These are phyloP conservation scores for Lateolabrax maculatus DNA, from an alignment of 2,797 vertebrate species.

Conservation along the genomic window DNA sequence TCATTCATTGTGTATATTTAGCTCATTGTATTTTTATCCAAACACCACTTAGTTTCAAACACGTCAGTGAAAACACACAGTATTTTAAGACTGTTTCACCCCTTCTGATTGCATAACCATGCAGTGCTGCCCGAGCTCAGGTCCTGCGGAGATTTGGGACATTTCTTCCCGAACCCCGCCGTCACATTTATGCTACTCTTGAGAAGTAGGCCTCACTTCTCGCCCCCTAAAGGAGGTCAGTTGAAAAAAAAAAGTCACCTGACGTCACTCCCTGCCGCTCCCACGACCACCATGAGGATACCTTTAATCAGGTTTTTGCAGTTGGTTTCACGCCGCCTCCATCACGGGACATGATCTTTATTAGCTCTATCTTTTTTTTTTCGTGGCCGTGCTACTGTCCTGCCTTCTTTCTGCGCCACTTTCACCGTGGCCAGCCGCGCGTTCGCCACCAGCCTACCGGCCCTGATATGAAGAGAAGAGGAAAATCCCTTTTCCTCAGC, in stretches of 20 bases:
- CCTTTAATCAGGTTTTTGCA: conserved; percentile 65
- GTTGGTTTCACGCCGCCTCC: conserved; percentile 57
- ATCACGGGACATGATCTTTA: conserved; percentile 24
- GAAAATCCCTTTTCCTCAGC: conserved; percentile 14
- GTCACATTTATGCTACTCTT: conserved; percentile 59
- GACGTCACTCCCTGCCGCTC: background rate
- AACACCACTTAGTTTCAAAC: conserved; percentile 49
- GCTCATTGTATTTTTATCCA: conserved; percentile 69
- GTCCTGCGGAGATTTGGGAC: conserved; percentile 47
- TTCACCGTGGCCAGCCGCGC: conserved; percentile 38
- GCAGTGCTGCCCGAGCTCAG: conserved; percentile 35
- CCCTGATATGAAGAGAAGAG: conserved; percentile 39
- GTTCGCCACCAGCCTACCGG: conserved; percentile 22
- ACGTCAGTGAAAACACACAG: conserved; percentile 48
- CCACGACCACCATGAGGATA: conserved; percentile 20
- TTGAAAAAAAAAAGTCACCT: conserved; percentile 37
- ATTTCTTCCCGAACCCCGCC: conserved; percentile 19
- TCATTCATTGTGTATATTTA: conserved; percentile 73
- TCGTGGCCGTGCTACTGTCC: conserved; percentile 29
- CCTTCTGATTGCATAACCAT: conserved; percentile 72
- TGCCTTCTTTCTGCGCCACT: conserved; percentile 11
- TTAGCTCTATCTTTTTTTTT: conserved; percentile 43
- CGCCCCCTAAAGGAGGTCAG: conserved; percentile 23
- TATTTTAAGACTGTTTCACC: conserved; percentile 57
- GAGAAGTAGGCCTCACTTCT: conserved; percentile 51